Conservation (phyloP, 2,888 invertebrate species). For the Hyles lineata region DNA sequence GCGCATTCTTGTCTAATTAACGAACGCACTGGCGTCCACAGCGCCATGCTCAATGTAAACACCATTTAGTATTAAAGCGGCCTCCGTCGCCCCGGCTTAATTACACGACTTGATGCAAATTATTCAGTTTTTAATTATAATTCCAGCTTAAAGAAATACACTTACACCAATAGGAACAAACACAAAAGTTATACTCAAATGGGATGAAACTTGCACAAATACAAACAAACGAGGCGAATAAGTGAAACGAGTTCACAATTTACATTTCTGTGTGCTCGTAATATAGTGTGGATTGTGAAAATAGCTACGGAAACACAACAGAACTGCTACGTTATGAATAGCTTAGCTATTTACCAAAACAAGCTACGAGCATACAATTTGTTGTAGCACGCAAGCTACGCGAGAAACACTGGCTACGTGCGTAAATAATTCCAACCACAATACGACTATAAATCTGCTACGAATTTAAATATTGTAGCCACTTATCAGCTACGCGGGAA, state of each 20-base stretch:
- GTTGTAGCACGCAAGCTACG: neutral
- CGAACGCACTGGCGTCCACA: neutral
- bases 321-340: slow-evolving; percentile 17
- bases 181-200: slow-evolving; percentile 1
- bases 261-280: slow-evolving; percentile 8
- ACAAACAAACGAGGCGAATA: neutral
- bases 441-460: slow-evolving; percentile 1
- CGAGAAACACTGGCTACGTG: neutral
- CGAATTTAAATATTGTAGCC: neutral
- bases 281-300: slow-evolving; percentile 5
- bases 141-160: slow-evolving; percentile 44
- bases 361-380: neutral
- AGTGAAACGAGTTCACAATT: slow-evolving; percentile 13
- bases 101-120: slow-evolving; percentile 51
- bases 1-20: slow-evolving; percentile 7
- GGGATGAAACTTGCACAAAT: neutral
- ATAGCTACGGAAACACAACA: neutral
- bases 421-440: neutral
- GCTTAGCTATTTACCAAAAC: neutral
- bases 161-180: slow-evolving; percentile 5
- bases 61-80: slow-evolving; percentile 27
- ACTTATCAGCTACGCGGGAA: neutral
- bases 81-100: slow-evolving; percentile 43
- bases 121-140: slow-evolving; percentile 58
- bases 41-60: slow-evolving; percentile 7